phyloP scores from a whole-genome alignment of 2,797 vertebrate genomes.

The Onychomys leucogaster region DNA sequence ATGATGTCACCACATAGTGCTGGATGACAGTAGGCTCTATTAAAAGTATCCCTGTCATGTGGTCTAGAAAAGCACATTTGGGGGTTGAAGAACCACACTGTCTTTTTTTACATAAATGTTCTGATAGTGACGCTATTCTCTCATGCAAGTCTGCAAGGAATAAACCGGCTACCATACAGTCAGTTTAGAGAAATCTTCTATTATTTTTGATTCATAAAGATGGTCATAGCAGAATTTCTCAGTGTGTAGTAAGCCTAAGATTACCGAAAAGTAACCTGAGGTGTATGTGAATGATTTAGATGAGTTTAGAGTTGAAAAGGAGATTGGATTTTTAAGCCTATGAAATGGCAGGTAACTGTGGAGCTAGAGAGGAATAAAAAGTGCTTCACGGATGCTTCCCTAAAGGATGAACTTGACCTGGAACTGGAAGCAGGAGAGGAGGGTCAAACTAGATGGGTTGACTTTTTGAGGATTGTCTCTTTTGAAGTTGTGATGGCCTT shows the following conservation, averaged over 20 bases:
- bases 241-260: not conserved
- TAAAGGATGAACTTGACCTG: not conserved
- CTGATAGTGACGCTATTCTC: not conserved
- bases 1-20: not conserved
- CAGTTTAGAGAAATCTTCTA: not conserved
- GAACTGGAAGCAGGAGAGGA: not conserved
- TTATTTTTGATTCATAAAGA: constrained; percentile 33
- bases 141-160: not conserved
- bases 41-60: not conserved
- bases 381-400: not conserved
- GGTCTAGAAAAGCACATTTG: constrained; percentile 6
- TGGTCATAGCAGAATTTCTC: not conserved
- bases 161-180: not conserved
- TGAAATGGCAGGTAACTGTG: not conserved
- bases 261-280: constrained; percentile 32
- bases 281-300: not conserved
- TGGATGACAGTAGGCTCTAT: not conserved
- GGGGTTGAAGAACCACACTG: not conserved
- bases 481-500: not conserved
- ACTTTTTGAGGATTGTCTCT: not conserved
- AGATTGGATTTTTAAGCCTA: not conserved
- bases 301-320: not conserved
- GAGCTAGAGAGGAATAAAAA: not conserved
- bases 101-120: not conserved
- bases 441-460: not conserved